Conservation (phyloP, 2,113 vertebrate species). For the Embiotoca jacksoni region DNA sequence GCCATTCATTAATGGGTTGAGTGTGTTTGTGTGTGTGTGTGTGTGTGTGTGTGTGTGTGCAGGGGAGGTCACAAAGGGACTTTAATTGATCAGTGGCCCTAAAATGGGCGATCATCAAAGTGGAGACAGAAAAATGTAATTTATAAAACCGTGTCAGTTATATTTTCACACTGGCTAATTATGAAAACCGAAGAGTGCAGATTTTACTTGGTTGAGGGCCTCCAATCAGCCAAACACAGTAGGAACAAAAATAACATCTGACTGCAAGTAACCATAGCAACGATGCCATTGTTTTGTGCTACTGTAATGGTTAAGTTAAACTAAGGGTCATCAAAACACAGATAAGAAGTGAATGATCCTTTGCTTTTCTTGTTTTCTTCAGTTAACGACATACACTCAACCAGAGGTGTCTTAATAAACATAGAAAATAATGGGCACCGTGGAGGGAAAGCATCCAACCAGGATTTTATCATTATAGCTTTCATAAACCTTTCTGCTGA, state of each 20-base stretch:
- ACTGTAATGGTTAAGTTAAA: background rate
- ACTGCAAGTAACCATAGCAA: constrained; percentile 14
- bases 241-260: constrained; percentile 24
- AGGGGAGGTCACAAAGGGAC: constrained; percentile 92
- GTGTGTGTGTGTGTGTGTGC: constrained; percentile 75
- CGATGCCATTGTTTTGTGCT: background rate
- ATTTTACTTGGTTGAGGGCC: constrained; percentile 46
- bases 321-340: background rate
- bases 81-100: constrained; percentile 94
- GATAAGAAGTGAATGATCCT: too few species aligned
- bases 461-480: too few species aligned
- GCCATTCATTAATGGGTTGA: constrained; percentile 91
- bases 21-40: constrained; percentile 79
- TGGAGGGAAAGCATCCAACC: too few species aligned
- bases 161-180: constrained; percentile 80
- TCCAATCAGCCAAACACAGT: constrained; percentile 35
- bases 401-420: too few species aligned
- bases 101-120: constrained; percentile 94
- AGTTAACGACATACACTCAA: too few species aligned
- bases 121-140: constrained; percentile 92
- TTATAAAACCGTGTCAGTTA: constrained; percentile 87
- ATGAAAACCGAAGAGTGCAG: constrained; percentile 57
- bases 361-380: background rate
- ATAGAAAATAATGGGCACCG: too few species aligned
- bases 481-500: too few species aligned